These are phyloP conservation scores for Sinelater perroti DNA, from an alignment of 2,888 invertebrate genomes.

Conservation along the genomic window DNA sequence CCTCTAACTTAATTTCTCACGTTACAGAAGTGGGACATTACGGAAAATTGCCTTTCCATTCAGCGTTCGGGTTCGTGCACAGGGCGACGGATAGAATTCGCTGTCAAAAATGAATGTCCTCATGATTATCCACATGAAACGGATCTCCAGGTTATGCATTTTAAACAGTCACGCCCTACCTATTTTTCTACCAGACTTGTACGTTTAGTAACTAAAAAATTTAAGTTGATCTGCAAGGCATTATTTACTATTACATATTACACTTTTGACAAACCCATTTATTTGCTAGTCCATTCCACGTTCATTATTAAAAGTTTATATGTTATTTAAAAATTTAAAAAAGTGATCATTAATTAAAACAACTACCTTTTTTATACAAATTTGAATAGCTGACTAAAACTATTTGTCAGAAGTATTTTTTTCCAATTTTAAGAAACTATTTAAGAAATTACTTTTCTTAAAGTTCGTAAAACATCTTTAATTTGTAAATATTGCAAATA, in stretches of 20 bases:
- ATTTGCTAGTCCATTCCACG: no score
- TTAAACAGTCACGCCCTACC: background rate
- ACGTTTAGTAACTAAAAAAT: no score
- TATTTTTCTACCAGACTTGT: background rate
- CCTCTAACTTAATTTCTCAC: slow-evolving; percentile 11
- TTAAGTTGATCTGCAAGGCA: background rate
- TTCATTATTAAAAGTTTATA: no score
- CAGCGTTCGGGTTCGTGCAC: background rate
- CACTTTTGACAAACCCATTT: background rate
- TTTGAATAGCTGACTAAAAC: no score
- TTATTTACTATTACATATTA: background rate
- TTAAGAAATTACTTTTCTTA: no score
- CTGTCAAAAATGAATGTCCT: background rate
- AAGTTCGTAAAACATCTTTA: no score
- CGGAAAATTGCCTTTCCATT: background rate
- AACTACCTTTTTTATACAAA: no score
- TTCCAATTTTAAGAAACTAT: no score
- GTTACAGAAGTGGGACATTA: slow-evolving; percentile 5
- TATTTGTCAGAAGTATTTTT: no score
- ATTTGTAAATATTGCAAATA: no score
- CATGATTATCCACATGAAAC: background rate
- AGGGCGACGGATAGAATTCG: background rate
- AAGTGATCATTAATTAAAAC: no score
- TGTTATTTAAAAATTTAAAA: no score
- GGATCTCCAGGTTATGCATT: background rate